These are phyloP conservation scores for Rousettus leschenaultii DNA, from an alignment of 2,113 vertebrate species.

Conservation along the genomic window DNA sequence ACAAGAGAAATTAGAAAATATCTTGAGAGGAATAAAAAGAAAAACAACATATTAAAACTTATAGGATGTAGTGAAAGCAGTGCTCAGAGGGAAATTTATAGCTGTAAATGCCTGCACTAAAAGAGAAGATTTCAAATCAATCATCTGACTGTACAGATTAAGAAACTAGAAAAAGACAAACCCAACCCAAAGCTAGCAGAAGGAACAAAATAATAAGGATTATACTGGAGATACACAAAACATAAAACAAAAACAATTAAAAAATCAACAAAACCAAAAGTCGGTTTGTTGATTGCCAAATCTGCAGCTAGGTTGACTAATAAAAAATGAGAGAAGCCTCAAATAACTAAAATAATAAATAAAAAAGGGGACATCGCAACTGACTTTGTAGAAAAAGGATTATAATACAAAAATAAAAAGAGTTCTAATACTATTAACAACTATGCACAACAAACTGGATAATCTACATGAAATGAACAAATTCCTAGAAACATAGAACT, in stretches of 20 bases:
- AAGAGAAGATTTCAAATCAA: not conserved
- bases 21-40: not conserved
- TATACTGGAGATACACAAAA: not conserved
- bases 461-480: not conserved
- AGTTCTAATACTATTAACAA: not conserved
- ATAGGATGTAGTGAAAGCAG: not conserved
- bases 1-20: not conserved
- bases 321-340: not conserved
- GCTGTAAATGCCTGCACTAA: not conserved
- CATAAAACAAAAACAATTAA: not conserved
- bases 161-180: not conserved
- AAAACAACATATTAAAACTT: not conserved
- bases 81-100: not conserved
- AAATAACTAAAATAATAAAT: not conserved
- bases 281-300: not conserved
- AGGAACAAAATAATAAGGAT: not conserved
- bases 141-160: not conserved
- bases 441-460: not conserved
- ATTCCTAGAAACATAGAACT: not conserved
- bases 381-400: not conserved
- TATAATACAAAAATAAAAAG: not conserved
- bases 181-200: not conserved
- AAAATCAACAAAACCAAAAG: not conserved
- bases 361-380: not conserved
- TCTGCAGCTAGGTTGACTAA: not conserved